A percentile compares a stretch with the other conserved stretches of the same genome.
Evolutionary conservation across 2,113 vertebrate species (phyloP).

Genomic region (Lepisosteus osseus): DNA sequence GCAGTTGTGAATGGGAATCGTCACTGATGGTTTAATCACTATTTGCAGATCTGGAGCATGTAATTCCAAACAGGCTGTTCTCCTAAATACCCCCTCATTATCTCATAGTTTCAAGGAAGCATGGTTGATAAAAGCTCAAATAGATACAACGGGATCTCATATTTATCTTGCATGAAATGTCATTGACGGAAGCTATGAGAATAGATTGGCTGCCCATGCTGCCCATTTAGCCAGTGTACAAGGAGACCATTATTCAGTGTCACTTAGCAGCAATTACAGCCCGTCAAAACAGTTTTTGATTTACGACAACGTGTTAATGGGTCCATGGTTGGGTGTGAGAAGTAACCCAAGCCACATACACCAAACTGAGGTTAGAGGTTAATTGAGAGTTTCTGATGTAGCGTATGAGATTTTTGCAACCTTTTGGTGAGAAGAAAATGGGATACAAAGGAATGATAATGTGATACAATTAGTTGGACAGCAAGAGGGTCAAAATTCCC

Average conservation of each 20-base stretch:
- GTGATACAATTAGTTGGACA: constrained; percentile 93
- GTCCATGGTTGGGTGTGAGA: constrained; percentile 86
- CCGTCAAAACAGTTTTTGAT: constrained; percentile 92
- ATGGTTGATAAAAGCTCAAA: constrained; percentile 41
- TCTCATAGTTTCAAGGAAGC: constrained; percentile 65
- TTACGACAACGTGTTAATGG: constrained; percentile 88
- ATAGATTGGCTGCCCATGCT: constrained; percentile 48
- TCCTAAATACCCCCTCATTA: constrained; percentile 59
- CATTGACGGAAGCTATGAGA: constrained; percentile 53
- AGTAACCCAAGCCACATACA: constrained; percentile 83
- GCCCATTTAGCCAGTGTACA: constrained; percentile 62
- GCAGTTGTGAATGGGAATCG: constrained; percentile 62
- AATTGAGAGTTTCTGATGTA: constrained; percentile 88
- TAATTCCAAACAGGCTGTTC: constrained; percentile 49
- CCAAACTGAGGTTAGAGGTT: constrained; percentile 84
- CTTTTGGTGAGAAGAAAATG: constrained; percentile 75
- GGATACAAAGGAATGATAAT: constrained; percentile 84
- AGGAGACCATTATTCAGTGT: constrained; percentile 79
- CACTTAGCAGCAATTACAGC: constrained; percentile 90
- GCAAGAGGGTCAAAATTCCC: constrained; percentile 73
- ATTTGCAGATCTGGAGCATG: constrained; percentile 59
- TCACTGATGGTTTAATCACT: constrained; percentile 70
- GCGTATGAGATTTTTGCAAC: constrained; percentile 88
- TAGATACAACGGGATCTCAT: constrained; percentile 41
- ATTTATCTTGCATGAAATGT: constrained; percentile 57